These are phyloP conservation scores for Argynnis bischoffii DNA, from an alignment of 2,888 invertebrate species.

Conservation along the genomic window DNA sequence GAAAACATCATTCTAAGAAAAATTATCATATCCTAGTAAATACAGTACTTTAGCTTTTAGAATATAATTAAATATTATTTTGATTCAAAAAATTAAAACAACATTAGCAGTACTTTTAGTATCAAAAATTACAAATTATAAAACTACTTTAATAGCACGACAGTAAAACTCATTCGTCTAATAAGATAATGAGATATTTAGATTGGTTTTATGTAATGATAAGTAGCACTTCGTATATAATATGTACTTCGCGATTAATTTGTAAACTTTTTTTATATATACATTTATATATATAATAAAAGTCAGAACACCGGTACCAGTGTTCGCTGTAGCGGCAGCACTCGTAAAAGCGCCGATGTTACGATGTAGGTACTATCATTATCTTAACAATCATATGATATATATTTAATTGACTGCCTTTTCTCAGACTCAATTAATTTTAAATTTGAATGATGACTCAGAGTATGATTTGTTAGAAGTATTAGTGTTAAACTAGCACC, in stretches of 20 bases:
- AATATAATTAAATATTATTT: no score
- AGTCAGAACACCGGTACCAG: neutral
- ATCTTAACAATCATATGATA: slow-evolving; percentile 14
- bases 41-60: no score
- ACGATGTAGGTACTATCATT: neutral
- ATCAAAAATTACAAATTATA: neutral
- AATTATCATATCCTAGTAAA: no score
- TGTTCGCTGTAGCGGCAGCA: no score
- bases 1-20: no score
- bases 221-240: neutral
- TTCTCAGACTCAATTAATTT: slow-evolving; percentile 22
- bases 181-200: neutral
- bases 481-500: no score
- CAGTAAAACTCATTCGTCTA: neutral
- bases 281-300: slow-evolving; percentile 5
- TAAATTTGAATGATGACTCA: neutral
- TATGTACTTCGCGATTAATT: slow-evolving; percentile 4
- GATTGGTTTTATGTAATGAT: neutral
- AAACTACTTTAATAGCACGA: neutral
- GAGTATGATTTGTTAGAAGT: no score
- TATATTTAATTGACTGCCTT: slow-evolving; percentile 17
- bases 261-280: neutral
- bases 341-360: neutral
- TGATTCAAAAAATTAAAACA: no score
- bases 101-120: no score